Percentiles rank a stretch among this genome's conserved stretches.
Conservation (phyloP, 2,888 invertebrate genomes). For the Eumacrocentrus americanus region DNA sequence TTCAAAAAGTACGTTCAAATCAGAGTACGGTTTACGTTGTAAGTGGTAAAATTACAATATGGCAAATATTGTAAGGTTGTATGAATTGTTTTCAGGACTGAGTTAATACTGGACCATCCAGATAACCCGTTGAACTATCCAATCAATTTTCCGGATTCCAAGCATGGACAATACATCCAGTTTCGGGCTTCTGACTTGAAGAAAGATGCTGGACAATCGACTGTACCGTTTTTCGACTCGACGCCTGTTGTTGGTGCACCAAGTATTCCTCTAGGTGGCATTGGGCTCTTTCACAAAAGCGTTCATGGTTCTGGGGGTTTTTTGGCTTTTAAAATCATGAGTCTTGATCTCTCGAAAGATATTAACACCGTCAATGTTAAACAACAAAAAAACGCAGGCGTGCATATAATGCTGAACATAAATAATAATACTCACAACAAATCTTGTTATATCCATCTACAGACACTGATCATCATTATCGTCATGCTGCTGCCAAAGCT, state of each 20-base stretch:
- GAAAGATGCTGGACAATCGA: background rate
- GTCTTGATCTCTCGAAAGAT: background rate
- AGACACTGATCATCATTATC: too few relatives aligned
- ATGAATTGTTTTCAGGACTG: background rate
- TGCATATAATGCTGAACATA: background rate
- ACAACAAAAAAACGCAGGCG: background rate
- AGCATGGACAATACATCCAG: background rate
- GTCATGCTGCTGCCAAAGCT: background rate
- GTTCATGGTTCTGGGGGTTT: background rate
- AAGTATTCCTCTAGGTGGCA: background rate
- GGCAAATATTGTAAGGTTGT: background rate
- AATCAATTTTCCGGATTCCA: background rate
- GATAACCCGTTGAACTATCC: background rate
- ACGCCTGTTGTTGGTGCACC: background rate
- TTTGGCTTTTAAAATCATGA: background rate
- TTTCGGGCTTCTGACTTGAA: background rate
- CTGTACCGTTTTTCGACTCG: background rate
- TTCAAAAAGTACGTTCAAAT: too few relatives aligned
- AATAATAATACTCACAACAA: too few relatives aligned
- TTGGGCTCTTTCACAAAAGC: background rate
- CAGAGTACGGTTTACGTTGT: too few relatives aligned
- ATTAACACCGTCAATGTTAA: background rate
- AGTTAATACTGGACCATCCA: background rate
- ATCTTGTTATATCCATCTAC: too few relatives aligned
- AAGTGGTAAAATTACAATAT: too few relatives aligned